Evolutionary conservation across 2,113 vertebrate species (phyloP).

Genomic region (Macrotis lagotis): DNA sequence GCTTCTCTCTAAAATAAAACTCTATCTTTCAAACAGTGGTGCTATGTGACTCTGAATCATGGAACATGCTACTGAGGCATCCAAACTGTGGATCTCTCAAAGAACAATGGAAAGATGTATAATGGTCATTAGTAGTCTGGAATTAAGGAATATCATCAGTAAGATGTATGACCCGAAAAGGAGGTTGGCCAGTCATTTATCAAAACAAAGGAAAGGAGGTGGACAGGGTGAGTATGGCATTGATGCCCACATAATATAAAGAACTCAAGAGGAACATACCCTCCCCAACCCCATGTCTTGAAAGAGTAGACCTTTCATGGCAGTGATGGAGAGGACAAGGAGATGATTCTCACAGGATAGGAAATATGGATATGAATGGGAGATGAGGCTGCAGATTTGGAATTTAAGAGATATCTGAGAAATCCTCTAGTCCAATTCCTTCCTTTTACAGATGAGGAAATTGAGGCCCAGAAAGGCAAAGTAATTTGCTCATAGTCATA

Average conservation of each 20-base stretch:
- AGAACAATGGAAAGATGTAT: background rate
- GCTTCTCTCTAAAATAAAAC: background rate
- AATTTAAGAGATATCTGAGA: background rate
- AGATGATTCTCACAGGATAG: background rate
- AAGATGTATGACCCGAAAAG: background rate
- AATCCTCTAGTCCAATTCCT: background rate
- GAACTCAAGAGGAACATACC: background rate
- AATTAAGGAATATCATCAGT: background rate
- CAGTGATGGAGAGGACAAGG: background rate
- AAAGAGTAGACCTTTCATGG: background rate
- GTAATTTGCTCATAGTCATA: background rate
- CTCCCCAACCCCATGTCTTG: background rate
- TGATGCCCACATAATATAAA: background rate
- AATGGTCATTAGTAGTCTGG: background rate
- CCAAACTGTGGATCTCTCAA: background rate
- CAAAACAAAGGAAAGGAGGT: background rate
- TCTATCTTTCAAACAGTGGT: background rate
- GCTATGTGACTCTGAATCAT: background rate
- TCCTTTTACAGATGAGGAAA: background rate
- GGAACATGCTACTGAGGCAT: background rate
- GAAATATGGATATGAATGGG: background rate
- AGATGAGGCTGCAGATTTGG: background rate
- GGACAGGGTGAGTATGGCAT: background rate
- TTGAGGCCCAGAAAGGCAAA: background rate
- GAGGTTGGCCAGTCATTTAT: background rate